Percentiles rank a stretch among this genome's conserved stretches.
These are phyloP conservation scores for Pyralis farinalis DNA, from an alignment of 2,888 invertebrate genomes.

Conservation along the genomic window DNA sequence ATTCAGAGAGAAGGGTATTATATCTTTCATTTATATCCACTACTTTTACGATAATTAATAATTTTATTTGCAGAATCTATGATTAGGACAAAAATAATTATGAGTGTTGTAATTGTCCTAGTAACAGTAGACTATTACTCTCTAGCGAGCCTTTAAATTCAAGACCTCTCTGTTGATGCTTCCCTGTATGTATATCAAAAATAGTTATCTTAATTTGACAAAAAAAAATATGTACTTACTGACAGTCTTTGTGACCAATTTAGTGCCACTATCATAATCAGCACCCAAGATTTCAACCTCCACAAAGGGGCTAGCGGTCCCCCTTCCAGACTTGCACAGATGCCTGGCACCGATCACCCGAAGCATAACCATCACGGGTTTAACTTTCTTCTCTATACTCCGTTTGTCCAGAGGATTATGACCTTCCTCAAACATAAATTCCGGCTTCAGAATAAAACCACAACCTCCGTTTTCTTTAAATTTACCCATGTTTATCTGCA, in stretches of 20 bases:
- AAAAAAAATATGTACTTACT: slow-evolving; percentile 76
- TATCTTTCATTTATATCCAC: too few relatives aligned
- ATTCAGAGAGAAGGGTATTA: too few relatives aligned
- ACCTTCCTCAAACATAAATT: slow-evolving; percentile 90
- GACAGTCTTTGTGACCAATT: slow-evolving; percentile 92
- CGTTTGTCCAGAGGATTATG: slow-evolving; percentile 89
- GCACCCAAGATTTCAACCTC: slow-evolving; percentile 95
- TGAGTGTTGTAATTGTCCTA: too few relatives aligned
- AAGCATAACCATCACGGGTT: slow-evolving; percentile 83
- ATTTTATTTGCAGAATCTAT: too few relatives aligned
- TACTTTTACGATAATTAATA: too few relatives aligned
- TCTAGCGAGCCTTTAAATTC: too few relatives aligned
- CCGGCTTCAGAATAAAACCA: slow-evolving; percentile 95
- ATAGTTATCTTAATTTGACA: too few relatives aligned
- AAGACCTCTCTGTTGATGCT: too few relatives aligned
- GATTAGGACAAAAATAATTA: too few relatives aligned
- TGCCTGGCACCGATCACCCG: slow-evolving; percentile 95
- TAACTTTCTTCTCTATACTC: slow-evolving; percentile 62
- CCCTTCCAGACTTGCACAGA: slow-evolving; percentile 90
- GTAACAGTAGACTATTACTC: too few relatives aligned
- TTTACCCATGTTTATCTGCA: slow-evolving; percentile 97
- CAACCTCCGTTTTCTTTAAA: slow-evolving; percentile 96
- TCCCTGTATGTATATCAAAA: too few relatives aligned
- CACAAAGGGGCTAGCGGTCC: slow-evolving; percentile 94
- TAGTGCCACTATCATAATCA: slow-evolving; percentile 91